Base-by-base conservation (phyloP, 2,888 invertebrate species). In the Troilus luridus region DNA sequence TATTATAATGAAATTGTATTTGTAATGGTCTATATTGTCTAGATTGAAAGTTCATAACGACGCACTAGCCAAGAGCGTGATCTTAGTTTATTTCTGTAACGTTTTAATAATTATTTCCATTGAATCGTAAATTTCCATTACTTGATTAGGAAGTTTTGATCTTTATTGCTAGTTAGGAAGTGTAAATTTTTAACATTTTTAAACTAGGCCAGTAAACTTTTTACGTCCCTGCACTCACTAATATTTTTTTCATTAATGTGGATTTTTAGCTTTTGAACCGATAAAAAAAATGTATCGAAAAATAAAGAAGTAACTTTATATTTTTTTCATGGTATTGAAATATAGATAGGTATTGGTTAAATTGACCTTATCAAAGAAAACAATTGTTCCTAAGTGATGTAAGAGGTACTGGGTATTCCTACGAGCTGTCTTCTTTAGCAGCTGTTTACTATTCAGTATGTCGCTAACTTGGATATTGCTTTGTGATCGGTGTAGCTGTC, bases 371-470 rank as follows among this genome's bases (percentile, higher is more conserved):
- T 56, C 56, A 56, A 85, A 85, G 85, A 85, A 56, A 17, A 54
- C 54, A 54, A 56, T 85, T 85, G 85, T 85, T 58, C 85, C 21
- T 0, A 11, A 85, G 56, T 85, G 85, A 85, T 85, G 85, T 85
- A 85, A 85, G 85, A 85, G 85, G 56, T 85, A 56, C 56, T 17
- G 56, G 41, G 56, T n/a, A 56, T 85, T 85, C 56, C 56, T 54
- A n/a, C 19, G 85, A 59, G 58, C 77, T 54, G 77, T 72, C 56
- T 72, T 62, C 89, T 89, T 90, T 67, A 90, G 90, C 90, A 90
- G 90, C 90, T 90, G 90, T 67, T 90, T 56, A 58, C 90, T 58
- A 62, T 24, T 90, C 59, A 77, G 90, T 90, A 72, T n/a, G 62
- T 27, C 90, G 8, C 27, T 5, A 58, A 77, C 85, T 54, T 58